These are phyloP conservation scores for Nasua narica DNA, from an alignment of 2,797 vertebrate species.

Conservation along the genomic window DNA sequence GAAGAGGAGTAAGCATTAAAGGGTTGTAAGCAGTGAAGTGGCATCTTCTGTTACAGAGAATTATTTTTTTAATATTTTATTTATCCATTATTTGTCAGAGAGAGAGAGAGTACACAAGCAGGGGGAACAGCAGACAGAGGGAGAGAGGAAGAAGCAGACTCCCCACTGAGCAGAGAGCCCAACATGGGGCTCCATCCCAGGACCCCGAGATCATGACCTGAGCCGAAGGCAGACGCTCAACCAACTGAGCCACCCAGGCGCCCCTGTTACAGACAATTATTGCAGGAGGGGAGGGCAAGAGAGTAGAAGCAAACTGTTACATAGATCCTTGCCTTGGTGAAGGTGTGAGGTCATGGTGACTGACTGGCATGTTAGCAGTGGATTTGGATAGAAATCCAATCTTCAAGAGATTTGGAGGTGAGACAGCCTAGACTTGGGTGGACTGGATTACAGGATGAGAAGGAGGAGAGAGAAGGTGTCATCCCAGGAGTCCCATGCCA, in stretches of 20 bases:
- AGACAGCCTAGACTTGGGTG: not conserved
- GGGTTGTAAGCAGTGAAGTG: not conserved
- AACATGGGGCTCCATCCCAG: too few relatives aligned
- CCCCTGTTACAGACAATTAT: not conserved
- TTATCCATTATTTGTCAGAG: too few relatives aligned
- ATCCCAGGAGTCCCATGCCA: not conserved
- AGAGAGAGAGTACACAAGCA: too few relatives aligned
- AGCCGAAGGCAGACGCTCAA: too few relatives aligned
- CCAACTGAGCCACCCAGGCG: too few relatives aligned
- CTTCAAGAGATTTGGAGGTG: not conserved
- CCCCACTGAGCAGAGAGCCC: too few relatives aligned
- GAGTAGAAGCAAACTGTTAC: not conserved
- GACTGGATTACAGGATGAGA: not conserved
- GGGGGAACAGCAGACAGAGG: too few relatives aligned
- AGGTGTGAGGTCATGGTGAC: not conserved
- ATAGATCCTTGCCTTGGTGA: not conserved
- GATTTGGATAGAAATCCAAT: not conserved
- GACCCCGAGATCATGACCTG: too few relatives aligned
- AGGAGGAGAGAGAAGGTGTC: not conserved
- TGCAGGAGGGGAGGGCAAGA: not conserved
- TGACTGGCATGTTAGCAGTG: not conserved
- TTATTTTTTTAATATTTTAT: too few relatives aligned
- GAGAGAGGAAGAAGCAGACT: too few relatives aligned
- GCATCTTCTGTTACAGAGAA: not conserved
- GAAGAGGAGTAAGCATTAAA: not conserved